Base-by-base conservation (phyloP, 1,140 invertebrate genomes). In the Scaptomyza graminum region DNA sequence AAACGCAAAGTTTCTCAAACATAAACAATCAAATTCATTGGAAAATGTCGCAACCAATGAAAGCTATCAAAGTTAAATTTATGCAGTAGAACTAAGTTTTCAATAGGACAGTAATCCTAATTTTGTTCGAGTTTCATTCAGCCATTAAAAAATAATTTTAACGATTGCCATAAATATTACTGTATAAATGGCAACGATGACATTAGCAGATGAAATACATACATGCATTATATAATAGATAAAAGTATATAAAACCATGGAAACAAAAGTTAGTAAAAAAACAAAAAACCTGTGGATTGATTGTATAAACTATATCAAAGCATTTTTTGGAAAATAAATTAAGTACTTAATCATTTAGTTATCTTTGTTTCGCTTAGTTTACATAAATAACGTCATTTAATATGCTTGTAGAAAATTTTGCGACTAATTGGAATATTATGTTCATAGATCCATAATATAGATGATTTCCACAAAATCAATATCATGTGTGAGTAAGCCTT, bases 1-100 rank as follows among this genome's bases (percentile, higher is more conserved):
- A 65, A 52, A 56, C 60, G 50, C 25, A 67, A 83, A 79, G 47
- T 81, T 74, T 28, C 16, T 9, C 31, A 34, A 31, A 54, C 60
- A 78, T 51, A 85, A 62, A 77, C 79, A 74, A 76, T 81, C 18
- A 71, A 84, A 84, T 78, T 85, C 74, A 87, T 79, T 68, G 77
- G 70, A 76, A 74, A 74, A 65, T 64, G 65, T 76, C 59, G 44
- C 49, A 43, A 46, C 31, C 52, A 37, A 57, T 51, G 70, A 68
- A 25, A 34, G 18, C 12, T 63, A 54, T 60, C 25, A 49, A 46
- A 28, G 25, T 44, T 6, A 44, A 61, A 73, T 73, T 62, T 61
- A 67, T 73, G 56, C 56, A 50, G 37, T 12, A 15, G 9, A 12
- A 55, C 18, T 6, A 8, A 46, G 6, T 18, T 1, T 0, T 3